Evolutionary conservation across 2,797 vertebrate genomes (phyloP).

Genomic region (Sphenopsis melanotis): DNA sequence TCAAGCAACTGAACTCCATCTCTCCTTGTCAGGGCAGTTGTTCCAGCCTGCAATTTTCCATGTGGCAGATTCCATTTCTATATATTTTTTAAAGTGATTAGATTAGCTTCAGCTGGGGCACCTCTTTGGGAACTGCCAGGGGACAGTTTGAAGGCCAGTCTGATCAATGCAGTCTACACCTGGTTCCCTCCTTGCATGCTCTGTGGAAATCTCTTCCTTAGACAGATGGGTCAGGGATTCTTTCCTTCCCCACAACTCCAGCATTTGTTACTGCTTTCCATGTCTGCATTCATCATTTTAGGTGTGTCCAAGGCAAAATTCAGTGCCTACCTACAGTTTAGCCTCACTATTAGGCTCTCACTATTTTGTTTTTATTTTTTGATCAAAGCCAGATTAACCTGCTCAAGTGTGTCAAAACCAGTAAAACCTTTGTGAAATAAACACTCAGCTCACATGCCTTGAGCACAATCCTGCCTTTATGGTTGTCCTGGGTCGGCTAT

Average conservation of each 20-base stretch:
- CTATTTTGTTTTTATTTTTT: background rate
- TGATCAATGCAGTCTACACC: background rate
- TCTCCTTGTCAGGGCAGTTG: background rate
- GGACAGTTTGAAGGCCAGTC: constrained; percentile 20
- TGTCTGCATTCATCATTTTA: background rate
- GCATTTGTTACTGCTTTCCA: background rate
- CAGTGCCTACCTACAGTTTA: background rate
- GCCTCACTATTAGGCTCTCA: background rate
- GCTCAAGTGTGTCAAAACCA: background rate
- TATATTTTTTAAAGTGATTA: background rate
- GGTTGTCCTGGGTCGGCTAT: background rate
- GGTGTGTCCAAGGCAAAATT: background rate
- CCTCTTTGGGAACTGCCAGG: background rate
- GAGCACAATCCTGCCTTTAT: background rate
- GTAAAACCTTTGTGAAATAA: background rate
- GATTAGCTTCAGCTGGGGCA: constrained; percentile 19
- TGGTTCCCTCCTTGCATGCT: background rate
- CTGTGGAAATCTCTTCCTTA: background rate
- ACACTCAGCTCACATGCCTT: background rate
- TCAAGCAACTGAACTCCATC: background rate
- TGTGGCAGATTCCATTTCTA: background rate
- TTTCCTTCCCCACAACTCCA: background rate
- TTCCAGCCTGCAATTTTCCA: background rate
- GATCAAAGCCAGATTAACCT: background rate
- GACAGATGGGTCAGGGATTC: background rate